Percentiles rank a stretch among this genome's conserved stretches.
Conservation (phyloP, 2,113 vertebrate species). For the Erinaceus europaeus region DNA sequence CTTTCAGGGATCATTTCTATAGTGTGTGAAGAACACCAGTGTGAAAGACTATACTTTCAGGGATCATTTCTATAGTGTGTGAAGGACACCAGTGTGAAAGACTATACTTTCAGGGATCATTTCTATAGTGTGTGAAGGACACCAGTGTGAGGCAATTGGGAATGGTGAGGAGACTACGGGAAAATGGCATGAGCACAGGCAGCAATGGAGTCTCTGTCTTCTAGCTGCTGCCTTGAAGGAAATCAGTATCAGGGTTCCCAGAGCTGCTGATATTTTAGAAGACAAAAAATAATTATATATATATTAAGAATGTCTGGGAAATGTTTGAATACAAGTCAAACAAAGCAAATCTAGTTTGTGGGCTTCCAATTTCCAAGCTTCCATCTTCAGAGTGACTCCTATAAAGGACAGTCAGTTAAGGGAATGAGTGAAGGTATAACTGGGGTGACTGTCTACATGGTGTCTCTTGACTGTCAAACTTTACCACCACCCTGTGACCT, state of each 20-base stretch:
- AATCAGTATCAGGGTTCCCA: neutral
- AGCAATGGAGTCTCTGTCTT: neutral
- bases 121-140: too few relatives aligned
- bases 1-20: too few relatives aligned
- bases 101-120: too few relatives aligned
- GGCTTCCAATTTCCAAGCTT: neutral
- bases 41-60: too few relatives aligned
- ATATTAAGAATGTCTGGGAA: neutral
- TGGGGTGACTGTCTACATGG: neutral
- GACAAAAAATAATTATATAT: neutral
- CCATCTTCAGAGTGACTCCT: too few relatives aligned
- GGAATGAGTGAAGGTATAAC: neutral
- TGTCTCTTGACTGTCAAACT: neutral
- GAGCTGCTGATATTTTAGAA: neutral
- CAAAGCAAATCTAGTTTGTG: neutral
- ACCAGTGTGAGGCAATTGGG: neutral
- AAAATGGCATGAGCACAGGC: too few relatives aligned
- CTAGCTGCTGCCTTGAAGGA: neutral
- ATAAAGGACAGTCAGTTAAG: neutral
- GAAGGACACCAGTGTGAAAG: too few relatives aligned
- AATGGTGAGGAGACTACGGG: neutral
- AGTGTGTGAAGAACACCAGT: too few relatives aligned
- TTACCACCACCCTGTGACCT: neutral
- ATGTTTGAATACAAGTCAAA: neutral
- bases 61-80: too few relatives aligned